These are phyloP conservation scores for Eupithecia dodoneata DNA, from an alignment of 2,888 invertebrate species.

Conservation along the genomic window DNA sequence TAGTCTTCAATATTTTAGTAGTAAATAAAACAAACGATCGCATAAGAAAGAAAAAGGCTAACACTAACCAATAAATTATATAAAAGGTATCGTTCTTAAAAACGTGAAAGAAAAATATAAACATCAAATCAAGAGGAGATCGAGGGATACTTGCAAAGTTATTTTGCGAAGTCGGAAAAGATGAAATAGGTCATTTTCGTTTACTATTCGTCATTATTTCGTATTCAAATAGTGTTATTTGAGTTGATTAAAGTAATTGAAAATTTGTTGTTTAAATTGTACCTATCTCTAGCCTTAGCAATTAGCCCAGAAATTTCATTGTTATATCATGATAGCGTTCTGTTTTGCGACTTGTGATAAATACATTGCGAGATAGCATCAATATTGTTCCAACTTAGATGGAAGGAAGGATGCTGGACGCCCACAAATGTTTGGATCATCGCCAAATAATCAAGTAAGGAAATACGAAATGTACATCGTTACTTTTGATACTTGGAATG, in stretches of 20 bases:
- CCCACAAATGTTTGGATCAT: slow-evolving; percentile 65
- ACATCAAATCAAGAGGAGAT: slow-evolving; percentile 39
- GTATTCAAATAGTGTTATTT: slow-evolving; percentile 30
- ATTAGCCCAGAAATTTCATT: slow-evolving; percentile 15
- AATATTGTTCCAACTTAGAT: slow-evolving; percentile 56
- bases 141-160: slow-evolving; percentile 32
- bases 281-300: slow-evolving; percentile 10
- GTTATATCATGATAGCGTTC: slow-evolving; percentile 21
- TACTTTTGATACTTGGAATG: slow-evolving; percentile 62
- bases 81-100: slow-evolving; percentile 45
- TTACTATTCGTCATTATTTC: slow-evolving; percentile 23
- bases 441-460: slow-evolving; percentile 76
- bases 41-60: slow-evolving; percentile 27
- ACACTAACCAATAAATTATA: slow-evolving; percentile 44
- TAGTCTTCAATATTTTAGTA: slow-evolving; percentile 28
- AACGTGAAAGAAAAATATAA: slow-evolving; percentile 43
- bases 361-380: slow-evolving; percentile 54
- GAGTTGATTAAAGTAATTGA: slow-evolving; percentile 30
- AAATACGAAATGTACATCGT: slow-evolving; percentile 61
- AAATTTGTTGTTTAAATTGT: slow-evolving; percentile 17
- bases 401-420: slow-evolving; percentile 55
- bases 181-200: slow-evolving; percentile 39
- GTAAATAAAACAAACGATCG: slow-evolving; percentile 37
- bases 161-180: slow-evolving; percentile 35
- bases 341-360: slow-evolving; percentile 47